A percentile compares a stretch with the other conserved stretches of the same genome.
These are phyloP conservation scores for Toxostoma redivivum DNA, from an alignment of 2,113 vertebrate species.

Conservation along the genomic window DNA sequence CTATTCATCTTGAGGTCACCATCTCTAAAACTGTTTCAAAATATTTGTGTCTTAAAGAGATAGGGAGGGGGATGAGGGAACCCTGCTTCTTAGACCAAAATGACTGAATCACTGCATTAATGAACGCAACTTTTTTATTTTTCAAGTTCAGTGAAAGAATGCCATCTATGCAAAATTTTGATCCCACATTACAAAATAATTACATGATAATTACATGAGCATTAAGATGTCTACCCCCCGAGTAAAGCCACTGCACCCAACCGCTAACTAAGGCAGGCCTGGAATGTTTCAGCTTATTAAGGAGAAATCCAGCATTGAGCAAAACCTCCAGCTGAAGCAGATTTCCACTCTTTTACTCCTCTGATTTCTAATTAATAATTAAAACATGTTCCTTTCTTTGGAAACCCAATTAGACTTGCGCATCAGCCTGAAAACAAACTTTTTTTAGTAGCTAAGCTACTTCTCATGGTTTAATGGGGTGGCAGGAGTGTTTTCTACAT, in stretches of 20 bases:
- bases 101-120: constrained; percentile 2
- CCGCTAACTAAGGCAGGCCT: constrained; percentile 50
- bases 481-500: constrained; percentile 24
- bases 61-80: neutral
- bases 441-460: constrained; percentile 59
- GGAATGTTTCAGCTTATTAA: constrained; percentile 63
- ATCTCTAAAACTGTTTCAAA: constrained; percentile 35
- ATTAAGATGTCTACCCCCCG: constrained; percentile 68
- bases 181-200: constrained; percentile 68
- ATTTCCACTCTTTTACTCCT: constrained; percentile 52
- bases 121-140: constrained; percentile 35
- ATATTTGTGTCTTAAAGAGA: constrained; percentile 3
- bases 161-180: constrained; percentile 63
- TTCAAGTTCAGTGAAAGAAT: constrained; percentile 54
- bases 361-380: constrained; percentile 72
- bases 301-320: constrained; percentile 63
- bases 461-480: constrained; percentile 55
- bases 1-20: constrained; percentile 24
- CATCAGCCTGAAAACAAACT: constrained; percentile 62
- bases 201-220: constrained; percentile 60
- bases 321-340: constrained; percentile 63
- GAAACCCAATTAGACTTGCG: constrained; percentile 61
- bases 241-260: constrained; percentile 45
- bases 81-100: neutral
- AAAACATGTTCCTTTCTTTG: constrained; percentile 64